These are phyloP conservation scores for Drosophila cognata DNA, from an alignment of 2,888 invertebrate genomes.

Conservation along the genomic window DNA sequence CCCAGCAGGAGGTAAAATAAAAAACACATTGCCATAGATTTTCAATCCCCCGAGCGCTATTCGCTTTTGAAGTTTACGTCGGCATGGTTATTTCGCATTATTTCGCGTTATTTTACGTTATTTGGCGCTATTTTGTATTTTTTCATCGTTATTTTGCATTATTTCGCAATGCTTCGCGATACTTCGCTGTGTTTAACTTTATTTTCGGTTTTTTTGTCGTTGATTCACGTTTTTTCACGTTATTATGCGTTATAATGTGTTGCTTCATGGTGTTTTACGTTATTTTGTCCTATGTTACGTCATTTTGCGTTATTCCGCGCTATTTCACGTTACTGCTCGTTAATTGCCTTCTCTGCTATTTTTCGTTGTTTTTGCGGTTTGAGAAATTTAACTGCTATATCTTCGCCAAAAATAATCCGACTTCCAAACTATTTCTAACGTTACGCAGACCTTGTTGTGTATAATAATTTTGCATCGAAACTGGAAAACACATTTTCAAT, in stretches of 20 bases:
- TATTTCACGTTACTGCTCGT: neutral
- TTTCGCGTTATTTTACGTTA: neutral
- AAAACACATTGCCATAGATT: slow-evolving; percentile 72
- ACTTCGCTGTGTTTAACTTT: neutral
- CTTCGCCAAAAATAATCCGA: no score
- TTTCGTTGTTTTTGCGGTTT: neutral
- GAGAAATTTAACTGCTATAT: neutral
- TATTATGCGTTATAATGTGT: neutral
- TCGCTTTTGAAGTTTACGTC: slow-evolving; percentile 63
- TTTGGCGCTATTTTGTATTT: neutral
- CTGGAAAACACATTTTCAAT: no score
- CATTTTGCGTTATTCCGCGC: rapidly evolving
- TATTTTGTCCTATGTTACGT: no score
- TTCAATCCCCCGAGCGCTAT: slow-evolving; percentile 48
- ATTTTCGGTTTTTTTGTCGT: neutral
- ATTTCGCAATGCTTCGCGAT: neutral
- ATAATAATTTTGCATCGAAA: neutral
- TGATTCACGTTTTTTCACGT: neutral
- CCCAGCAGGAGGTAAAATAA: slow-evolving; percentile 54
- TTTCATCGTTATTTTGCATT: neutral
- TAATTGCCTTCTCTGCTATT: neutral
- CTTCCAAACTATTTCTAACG: no score
- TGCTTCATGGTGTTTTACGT: neutral
- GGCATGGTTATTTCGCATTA: neutral
- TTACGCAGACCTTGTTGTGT: no score